Percentiles rank a stretch among this genome's conserved stretches.
phyloP scores from a whole-genome alignment of 1,140 invertebrate genomes.

The Lasioglossum baleicum region DNA sequence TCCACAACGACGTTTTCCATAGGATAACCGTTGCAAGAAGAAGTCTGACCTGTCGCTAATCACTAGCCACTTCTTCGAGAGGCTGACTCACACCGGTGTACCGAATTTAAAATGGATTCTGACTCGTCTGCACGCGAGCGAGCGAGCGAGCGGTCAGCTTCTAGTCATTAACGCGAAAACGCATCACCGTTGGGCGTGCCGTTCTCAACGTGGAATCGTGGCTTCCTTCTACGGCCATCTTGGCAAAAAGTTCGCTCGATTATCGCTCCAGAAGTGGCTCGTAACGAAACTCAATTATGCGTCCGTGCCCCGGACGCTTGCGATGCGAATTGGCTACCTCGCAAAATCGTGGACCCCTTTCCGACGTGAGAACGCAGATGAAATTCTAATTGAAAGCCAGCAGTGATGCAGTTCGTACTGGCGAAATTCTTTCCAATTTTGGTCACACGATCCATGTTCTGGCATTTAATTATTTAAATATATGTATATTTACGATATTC shows the following conservation, averaged over 20 bases:
- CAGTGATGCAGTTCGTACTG: not conserved
- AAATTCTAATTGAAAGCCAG: not conserved
- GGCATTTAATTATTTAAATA: no score
- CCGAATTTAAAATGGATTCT: slow-evolving; percentile 34
- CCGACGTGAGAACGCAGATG: not conserved
- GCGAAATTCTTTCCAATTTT: not conserved
- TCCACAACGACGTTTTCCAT: not conserved
- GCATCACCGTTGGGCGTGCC: slow-evolving; percentile 18
- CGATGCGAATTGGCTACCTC: not conserved
- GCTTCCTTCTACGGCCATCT: not conserved
- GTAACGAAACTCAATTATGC: slow-evolving; percentile 25
- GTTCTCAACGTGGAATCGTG: not conserved
- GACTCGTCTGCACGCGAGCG: slow-evolving; percentile 33
- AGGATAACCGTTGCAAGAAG: not conserved
- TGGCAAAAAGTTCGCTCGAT: slow-evolving; percentile 17
- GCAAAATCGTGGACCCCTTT: not conserved
- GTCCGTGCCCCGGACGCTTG: not conserved
- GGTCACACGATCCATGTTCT: no score
- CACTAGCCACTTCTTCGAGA: slow-evolving; percentile 8
- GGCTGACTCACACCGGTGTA: slow-evolving; percentile 25
- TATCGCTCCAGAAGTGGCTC: slow-evolving; percentile 9
- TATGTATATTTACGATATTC: no score
- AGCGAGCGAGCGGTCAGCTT: not conserved
- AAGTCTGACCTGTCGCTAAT: slow-evolving; percentile 11
- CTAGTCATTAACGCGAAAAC: slow-evolving; percentile 34